Base-by-base conservation (phyloP, 2,797 vertebrate genomes). In the Characodon lateralis region DNA sequence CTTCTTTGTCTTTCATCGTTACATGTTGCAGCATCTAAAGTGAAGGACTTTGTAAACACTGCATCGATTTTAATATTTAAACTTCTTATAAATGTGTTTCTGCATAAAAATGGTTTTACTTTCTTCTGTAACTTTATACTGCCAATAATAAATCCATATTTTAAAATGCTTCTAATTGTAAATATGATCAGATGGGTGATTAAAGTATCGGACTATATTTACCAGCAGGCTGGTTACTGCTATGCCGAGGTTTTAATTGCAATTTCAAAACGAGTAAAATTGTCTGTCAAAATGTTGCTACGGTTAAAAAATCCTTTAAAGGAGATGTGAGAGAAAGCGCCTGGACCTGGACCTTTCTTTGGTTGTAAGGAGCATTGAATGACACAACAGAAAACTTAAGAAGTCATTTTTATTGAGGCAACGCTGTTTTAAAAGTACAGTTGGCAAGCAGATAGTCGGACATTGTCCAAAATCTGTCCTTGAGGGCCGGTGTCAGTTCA, bases 101-200 rank as follows among this genome's bases (percentile, higher is more conserved):
- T 66, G 22, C 41, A 61, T 80, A 71, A 12, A n/a, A 53, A 55
- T 55, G 13, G 66, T 35, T 41, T 2, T 10, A 9, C n/a, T 59
- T 39, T 56, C 55, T 76, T 78, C 80, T 83, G 5, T 73, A 73
- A 5, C 28, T 31, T 50, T 2, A 48, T 61, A 68, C 22, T 68
- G 26, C 22, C 9, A 10, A 35, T 41, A 68, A 46, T 46, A 69
- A 69, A 46, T 69, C 12, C 10, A 14, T 69, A n/a, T 68, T 68
- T 46, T 22, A 3, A 69, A 46, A 46, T 5, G 9, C 22, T 43
- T 43, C 41, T 13, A 65, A 2, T 39, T 3, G 31, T 65, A 39
- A 35, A 63, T 46, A 4, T 46, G 65, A 24, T 68, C 39, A 14
- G 9, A 24, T 13, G n/a, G 9, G 10, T 16, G 12, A n/a, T 68